Evolutionary conservation across 2,113 vertebrate genomes (phyloP).

Genomic region (Chaetodon auriga): DNA sequence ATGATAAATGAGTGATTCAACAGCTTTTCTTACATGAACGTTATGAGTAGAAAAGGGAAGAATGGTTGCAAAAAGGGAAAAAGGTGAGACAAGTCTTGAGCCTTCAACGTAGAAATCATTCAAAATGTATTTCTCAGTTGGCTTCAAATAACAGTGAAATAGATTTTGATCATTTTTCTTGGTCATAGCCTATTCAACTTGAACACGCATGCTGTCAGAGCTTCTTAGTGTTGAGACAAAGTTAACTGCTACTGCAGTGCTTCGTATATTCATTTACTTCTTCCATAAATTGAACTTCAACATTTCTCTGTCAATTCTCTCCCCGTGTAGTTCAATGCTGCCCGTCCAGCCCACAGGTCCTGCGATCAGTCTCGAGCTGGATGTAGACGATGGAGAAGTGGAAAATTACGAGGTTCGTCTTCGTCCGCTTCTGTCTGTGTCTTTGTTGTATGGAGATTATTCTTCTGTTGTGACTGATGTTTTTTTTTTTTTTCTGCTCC

Average conservation of each 20-base stretch:
- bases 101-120: no score
- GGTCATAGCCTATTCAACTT: neutral
- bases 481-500: neutral
- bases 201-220: neutral
- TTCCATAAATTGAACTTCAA: neutral
- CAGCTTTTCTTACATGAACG: no score
- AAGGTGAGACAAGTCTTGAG: no score
- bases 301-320: slow-evolving; percentile 29
- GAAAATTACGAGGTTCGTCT: slow-evolving; percentile 96
- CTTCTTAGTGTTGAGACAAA: neutral
- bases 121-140: no score
- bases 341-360: slow-evolving; percentile 97
- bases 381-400: slow-evolving; percentile 98
- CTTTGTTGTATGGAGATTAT: neutral
- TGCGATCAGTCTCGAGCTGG: slow-evolving; percentile 96
- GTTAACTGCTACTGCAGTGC: neutral
- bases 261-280: neutral
- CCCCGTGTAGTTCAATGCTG: slow-evolving; percentile 92
- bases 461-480: neutral
- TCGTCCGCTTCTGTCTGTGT: neutral
- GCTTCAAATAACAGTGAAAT: no score
- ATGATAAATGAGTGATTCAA: neutral
- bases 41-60: neutral
- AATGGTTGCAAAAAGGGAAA: no score
- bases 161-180: no score